phyloP scores from a whole-genome alignment of 2,888 invertebrate genomes.

The Thecophora atra region DNA sequence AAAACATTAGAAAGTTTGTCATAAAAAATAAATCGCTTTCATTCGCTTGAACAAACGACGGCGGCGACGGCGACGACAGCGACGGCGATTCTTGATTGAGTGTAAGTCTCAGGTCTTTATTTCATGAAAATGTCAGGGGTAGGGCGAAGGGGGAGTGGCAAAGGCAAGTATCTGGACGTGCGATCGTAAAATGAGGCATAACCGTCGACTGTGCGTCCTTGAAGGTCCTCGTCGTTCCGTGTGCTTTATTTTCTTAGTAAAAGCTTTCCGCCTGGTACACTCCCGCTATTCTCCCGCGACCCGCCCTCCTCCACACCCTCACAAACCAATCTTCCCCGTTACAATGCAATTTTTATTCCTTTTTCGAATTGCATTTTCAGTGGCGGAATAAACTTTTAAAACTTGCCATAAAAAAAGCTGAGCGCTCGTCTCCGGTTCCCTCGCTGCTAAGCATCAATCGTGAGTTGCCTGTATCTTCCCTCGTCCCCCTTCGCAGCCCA shows the following conservation, averaged over 20 bases:
- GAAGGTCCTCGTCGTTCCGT: conserved; percentile 10
- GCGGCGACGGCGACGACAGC: background rate
- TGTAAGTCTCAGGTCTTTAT: background rate
- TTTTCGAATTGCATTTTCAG: conserved; percentile 34
- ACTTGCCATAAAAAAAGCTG: conserved; percentile 41
- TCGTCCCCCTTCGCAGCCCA: no score
- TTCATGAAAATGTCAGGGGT: no score
- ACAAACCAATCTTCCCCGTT: conserved; percentile 10
- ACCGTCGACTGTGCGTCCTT: conserved; percentile 31
- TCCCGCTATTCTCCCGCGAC: background rate
- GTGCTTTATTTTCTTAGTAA: background rate
- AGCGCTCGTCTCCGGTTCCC: conserved; percentile 24
- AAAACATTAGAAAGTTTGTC: conserved; percentile 35
- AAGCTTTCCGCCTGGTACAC: background rate
- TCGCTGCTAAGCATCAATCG: background rate
- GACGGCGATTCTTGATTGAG: conserved; percentile 13
- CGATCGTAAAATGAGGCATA: conserved; percentile 49
- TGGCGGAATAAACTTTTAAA: conserved; percentile 38
- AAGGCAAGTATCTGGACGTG: conserved; percentile 46
- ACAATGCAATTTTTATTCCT: conserved; percentile 33
- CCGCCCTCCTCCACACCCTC: no score
- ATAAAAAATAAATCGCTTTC: conserved; percentile 38
- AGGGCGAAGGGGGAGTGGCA: background rate
- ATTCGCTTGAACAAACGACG: conserved; percentile 24
- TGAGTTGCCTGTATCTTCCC: background rate